Evolutionary conservation across 2,113 vertebrate species (phyloP), one percentile per base, ranked within the genome.

Genomic region (Heterotilapia buettikoferi): DNA sequence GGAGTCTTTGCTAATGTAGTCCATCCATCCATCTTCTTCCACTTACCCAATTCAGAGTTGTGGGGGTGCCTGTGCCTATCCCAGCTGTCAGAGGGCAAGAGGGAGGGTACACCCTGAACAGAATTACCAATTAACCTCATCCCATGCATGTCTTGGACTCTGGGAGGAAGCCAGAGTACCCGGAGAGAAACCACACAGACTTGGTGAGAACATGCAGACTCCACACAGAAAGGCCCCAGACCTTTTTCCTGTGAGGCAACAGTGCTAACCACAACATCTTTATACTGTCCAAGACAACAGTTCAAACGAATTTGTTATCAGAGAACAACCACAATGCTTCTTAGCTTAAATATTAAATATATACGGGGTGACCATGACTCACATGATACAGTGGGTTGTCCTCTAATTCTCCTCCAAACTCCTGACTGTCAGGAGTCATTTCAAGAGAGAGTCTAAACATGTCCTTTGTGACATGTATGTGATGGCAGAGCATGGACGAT

Each of bases 111-210:
- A 6, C 21, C 68, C 68, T 45, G 13, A 43, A 38, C 61, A 68
- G 61, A 68, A 38, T 66, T n/a, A 36, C n/a, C 38, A 71, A 43
- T 71, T 71, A 71, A 71, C 66, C 66, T 14, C 36, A 43, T 14
- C 7, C n/a, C 38, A 16, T 71, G 66, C n/a, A 71, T 71, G 66
- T 43, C 38, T 43, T 43, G n/a, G 38, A 71, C 66, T 26, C 3
- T 26, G 66, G 66, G 66, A 43, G 66, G 38, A 71, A 43, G 21
- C 66, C 66, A 43, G 66, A 43, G 3, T 3, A 26, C 38, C 38
- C 8, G 3, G 66, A 24, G 66, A 6, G 66, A 43, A 71, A 24
- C 61, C 4, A 13, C 61, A 21, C 61, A 38, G 61, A 66, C 33
- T 38, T 66, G 33, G 4, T n/a, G 66, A 45, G 66, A 68, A 68